Percentiles rank a stretch among this genome's conserved stretches.
phyloP scores from a whole-genome alignment of 2,888 invertebrate species.

The Diloba caeruleocephala region DNA sequence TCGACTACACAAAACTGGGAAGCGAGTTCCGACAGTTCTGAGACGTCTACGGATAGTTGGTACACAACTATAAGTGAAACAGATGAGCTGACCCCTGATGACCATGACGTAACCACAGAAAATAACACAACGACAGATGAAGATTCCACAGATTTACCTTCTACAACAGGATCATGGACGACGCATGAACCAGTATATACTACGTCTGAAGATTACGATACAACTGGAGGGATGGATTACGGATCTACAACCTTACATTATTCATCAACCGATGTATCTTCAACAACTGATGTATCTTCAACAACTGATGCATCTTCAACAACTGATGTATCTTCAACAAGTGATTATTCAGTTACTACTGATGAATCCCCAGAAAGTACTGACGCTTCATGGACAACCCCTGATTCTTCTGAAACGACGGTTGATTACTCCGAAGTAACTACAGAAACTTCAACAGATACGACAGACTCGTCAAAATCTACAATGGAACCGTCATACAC shows the following conservation, averaged over 20 bases:
- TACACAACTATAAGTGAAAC: conserved; percentile 2
- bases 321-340: neutral
- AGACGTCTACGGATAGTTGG: conserved; percentile 5
- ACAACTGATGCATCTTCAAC: neutral
- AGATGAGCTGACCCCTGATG: conserved; percentile 12
- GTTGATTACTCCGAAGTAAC: neutral
- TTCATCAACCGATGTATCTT: no score
- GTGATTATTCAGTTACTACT: conserved; percentile 1
- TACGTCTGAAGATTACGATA: neutral
- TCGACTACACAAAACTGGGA: neutral
- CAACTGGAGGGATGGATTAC: conserved; percentile 2
- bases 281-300: no score
- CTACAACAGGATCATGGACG: conserved; percentile 12
- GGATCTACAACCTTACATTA: conserved; percentile 16
- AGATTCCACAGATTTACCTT: neutral
- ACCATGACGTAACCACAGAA: conserved; percentile 7
- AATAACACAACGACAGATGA: conserved; percentile 1
- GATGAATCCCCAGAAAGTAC: neutral
- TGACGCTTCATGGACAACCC: neutral
- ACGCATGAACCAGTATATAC: neutral
- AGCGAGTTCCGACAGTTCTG: conserved; percentile 4
- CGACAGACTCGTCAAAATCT: neutral
- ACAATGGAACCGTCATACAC: conserved; percentile 6
- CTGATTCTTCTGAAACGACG: conserved; percentile 2
- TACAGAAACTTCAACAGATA: neutral